Percentiles rank a stretch among this genome's conserved stretches.
phyloP scores from a whole-genome alignment of 2,797 vertebrate species.

The Tympanoctomys barrerae region DNA sequence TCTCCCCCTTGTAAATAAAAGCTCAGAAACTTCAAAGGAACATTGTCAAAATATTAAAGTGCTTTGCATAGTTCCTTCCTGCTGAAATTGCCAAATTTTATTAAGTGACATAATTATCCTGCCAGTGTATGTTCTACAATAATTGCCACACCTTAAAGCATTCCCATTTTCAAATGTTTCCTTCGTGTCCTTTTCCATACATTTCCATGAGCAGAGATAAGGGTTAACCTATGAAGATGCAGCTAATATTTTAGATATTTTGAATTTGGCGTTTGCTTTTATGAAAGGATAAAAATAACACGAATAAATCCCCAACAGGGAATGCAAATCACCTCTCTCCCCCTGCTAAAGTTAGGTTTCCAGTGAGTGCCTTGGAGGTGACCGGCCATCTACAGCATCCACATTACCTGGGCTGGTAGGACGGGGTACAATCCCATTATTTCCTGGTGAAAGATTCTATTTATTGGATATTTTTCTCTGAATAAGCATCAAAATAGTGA shows the following conservation, averaged over 20 bases:
- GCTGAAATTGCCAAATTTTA: not conserved
- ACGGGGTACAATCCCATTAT: not conserved
- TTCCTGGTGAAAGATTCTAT: conserved; percentile 50
- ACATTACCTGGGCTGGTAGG: not conserved
- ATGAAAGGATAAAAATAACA: conserved; percentile 9
- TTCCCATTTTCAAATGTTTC: conserved; percentile 38
- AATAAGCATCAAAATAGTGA: conserved; percentile 33
- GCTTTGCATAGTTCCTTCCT: conserved; percentile 37
- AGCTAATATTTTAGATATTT: conserved; percentile 39
- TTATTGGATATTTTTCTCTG: conserved; percentile 60
- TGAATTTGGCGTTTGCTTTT: conserved; percentile 50
- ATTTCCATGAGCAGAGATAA: not conserved
- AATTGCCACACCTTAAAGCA: conserved; percentile 25
- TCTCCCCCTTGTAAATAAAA: not conserved
- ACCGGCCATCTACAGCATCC: not conserved
- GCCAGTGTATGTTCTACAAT: conserved; percentile 17
- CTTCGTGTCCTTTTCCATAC: not conserved
- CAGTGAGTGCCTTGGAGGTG: not conserved
- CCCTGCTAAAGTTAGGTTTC: not conserved
- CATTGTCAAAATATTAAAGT: conserved; percentile 14
- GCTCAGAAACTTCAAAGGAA: not conserved
- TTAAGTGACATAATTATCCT: conserved; percentile 5
- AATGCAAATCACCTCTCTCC: not conserved
- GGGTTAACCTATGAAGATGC: not conserved
- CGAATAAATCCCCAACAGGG: not conserved